Percentiles rank a stretch among this genome's conserved stretches.
phyloP scores from a whole-genome alignment of 2,797 vertebrate genomes.

The Oryzias dopingdopingensis region DNA sequence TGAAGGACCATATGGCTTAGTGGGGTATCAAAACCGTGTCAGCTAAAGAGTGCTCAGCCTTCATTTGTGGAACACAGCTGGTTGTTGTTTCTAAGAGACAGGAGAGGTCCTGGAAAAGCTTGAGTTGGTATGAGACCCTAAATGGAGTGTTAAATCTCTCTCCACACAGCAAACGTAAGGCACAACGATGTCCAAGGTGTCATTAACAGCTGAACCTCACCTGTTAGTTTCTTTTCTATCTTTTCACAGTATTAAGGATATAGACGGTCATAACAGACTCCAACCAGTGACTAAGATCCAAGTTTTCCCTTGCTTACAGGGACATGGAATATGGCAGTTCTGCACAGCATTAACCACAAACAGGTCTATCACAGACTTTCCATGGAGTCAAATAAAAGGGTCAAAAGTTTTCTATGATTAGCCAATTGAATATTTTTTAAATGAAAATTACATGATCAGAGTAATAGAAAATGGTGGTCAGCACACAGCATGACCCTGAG shows the following conservation, averaged over 20 bases:
- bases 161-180: conserved; percentile 26
- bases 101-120: conserved; percentile 57
- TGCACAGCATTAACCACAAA: conserved; percentile 67
- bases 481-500: conserved; percentile 63
- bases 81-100: conserved; percentile 61
- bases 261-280: conserved; percentile 14
- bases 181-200: conserved; percentile 17
- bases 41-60: conserved; percentile 31
- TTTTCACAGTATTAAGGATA: conserved; percentile 38
- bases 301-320: conserved; percentile 44
- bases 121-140: conserved; percentile 51
- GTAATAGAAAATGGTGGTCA: conserved; percentile 24
- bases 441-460: conserved; percentile 63
- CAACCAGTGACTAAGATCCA: conserved; percentile 5
- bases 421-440: conserved; percentile 59
- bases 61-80: conserved; percentile 62
- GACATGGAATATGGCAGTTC: conserved; percentile 59
- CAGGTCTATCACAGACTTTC: conserved; percentile 63
- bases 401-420: conserved; percentile 48
- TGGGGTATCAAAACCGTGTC: conserved; percentile 40
- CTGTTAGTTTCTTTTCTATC: conserved; percentile 46
- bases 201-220: conserved; percentile 28
- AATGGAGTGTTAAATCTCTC: conserved; percentile 25
- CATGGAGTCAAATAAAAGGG: conserved; percentile 47
- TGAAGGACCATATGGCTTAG: conserved; percentile 54